Percentiles rank a stretch among this genome's conserved stretches.
Evolutionary conservation across 2,888 invertebrate species (phyloP).

Genomic region (Cryptus viduatorius): DNA sequence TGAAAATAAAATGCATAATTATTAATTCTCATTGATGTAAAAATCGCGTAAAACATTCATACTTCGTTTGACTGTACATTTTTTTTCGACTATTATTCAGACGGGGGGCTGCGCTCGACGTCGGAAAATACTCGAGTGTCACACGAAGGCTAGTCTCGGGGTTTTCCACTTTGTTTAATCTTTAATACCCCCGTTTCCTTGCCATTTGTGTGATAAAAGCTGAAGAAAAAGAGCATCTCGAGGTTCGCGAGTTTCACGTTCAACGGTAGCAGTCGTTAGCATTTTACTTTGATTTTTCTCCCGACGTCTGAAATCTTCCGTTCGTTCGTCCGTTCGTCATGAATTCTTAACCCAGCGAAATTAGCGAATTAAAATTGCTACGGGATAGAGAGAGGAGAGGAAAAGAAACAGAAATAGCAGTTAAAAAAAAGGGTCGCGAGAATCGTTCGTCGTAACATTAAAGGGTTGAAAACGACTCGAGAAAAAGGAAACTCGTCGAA

Average conservation of each 20-base stretch:
- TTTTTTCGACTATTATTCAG: slow-evolving; percentile 39
- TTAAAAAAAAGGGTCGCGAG: slow-evolving; percentile 46
- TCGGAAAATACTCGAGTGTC: slow-evolving; percentile 65
- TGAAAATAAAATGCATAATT: neutral
- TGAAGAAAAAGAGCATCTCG: slow-evolving; percentile 72
- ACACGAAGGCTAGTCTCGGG: slow-evolving; percentile 63
- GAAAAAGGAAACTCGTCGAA: slow-evolving; percentile 10
- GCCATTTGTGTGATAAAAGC: slow-evolving; percentile 81
- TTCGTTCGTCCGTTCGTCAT: slow-evolving; percentile 72
- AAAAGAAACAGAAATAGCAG: slow-evolving; percentile 44
- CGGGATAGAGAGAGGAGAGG: slow-evolving; percentile 47
- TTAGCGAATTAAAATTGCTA: slow-evolving; percentile 83
- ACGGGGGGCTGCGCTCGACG: slow-evolving; percentile 7
- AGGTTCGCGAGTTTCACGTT: slow-evolving; percentile 72
- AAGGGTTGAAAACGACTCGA: slow-evolving; percentile 20
- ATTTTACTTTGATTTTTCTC: slow-evolving; percentile 84
- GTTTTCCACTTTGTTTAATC: slow-evolving; percentile 83
- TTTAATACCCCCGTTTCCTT: slow-evolving; percentile 82
- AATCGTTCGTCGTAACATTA: slow-evolving; percentile 30
- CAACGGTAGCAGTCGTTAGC: slow-evolving; percentile 73
- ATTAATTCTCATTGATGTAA: neutral
- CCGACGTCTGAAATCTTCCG: slow-evolving; percentile 75
- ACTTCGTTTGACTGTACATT: slow-evolving; percentile 2
- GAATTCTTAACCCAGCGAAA: slow-evolving; percentile 84
- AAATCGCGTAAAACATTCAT: slow-evolving; percentile 5